These are phyloP conservation scores for Lipophrys pholis DNA, from an alignment of 2,113 vertebrate species.

Conservation along the genomic window DNA sequence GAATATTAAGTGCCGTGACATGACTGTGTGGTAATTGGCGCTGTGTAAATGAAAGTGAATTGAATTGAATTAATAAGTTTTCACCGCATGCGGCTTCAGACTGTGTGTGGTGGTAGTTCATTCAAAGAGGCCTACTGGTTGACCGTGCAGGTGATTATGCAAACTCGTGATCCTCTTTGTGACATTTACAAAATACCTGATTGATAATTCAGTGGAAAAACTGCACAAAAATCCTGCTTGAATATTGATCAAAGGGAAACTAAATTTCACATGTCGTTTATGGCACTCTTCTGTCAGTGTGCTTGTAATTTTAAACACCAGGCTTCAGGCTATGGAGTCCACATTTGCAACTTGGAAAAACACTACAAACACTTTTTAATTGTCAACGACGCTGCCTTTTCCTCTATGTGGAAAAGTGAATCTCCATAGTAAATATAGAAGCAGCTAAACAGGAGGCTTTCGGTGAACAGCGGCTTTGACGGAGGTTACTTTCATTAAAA, in stretches of 20 bases:
- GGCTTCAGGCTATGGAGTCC: constrained; percentile 10
- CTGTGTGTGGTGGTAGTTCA: too few relatives aligned
- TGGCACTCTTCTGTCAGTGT: constrained; percentile 20
- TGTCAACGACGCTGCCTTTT: not conserved
- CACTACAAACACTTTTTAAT: not conserved
- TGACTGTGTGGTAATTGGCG: too few relatives aligned
- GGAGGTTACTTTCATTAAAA: too few relatives aligned
- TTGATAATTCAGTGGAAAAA: constrained; percentile 32
- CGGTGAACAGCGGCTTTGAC: too few relatives aligned
- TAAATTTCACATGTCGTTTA: constrained; percentile 19
- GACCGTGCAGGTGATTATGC: constrained; percentile 18
- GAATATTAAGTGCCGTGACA: too few relatives aligned
- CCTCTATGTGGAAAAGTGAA: too few relatives aligned
- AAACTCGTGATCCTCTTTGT: not conserved
- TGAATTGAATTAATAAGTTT: too few relatives aligned
- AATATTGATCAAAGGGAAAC: too few relatives aligned
- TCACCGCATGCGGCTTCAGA: too few relatives aligned
- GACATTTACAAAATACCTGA: constrained; percentile 38
- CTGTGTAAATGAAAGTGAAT: too few relatives aligned
- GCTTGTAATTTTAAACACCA: constrained; percentile 24
- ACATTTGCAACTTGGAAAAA: constrained; percentile 29
- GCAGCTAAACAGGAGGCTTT: too few relatives aligned
- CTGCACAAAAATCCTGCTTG: not conserved
- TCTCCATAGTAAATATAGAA: too few relatives aligned
- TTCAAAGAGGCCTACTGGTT: not conserved